These are phyloP conservation scores for Odontesthes bonariensis DNA, from an alignment of 2,113 vertebrate species.

Conservation along the genomic window DNA sequence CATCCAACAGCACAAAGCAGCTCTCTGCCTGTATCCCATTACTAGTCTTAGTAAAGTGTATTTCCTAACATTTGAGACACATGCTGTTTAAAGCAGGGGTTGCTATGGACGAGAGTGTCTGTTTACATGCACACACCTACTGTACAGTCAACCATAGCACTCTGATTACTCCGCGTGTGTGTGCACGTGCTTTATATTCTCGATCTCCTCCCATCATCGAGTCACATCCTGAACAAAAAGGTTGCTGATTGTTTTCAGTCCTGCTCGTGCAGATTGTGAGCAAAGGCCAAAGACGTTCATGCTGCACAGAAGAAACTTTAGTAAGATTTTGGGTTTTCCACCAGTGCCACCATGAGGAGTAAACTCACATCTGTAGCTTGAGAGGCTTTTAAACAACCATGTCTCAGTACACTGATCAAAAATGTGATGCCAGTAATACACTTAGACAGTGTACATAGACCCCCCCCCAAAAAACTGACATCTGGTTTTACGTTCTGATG, in stretches of 20 bases:
- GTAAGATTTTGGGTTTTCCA: too few species aligned
- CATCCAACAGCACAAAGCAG: slow-evolving; percentile 5
- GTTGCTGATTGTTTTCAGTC: not conserved
- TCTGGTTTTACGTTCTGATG: too few species aligned
- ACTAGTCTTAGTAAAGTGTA: slow-evolving; percentile 9
- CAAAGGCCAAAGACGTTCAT: too few species aligned
- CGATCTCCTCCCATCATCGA: slow-evolving; percentile 23
- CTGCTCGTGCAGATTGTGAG: accelerated
- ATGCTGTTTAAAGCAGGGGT: slow-evolving; percentile 19
- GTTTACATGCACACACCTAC: slow-evolving; percentile 24
- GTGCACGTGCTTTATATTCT: not conserved
- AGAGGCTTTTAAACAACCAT: too few species aligned
- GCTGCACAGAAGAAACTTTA: too few species aligned
- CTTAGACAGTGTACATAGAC: too few species aligned
- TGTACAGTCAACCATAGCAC: not conserved
- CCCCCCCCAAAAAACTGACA: too few species aligned
- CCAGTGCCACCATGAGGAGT: too few species aligned
- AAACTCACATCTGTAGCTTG: too few species aligned
- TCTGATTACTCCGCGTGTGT: slow-evolving; percentile 6
- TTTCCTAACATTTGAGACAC: slow-evolving; percentile 25
- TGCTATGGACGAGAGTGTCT: slow-evolving; percentile 29
- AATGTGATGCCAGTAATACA: too few species aligned
- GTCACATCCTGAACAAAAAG: slow-evolving; percentile 22
- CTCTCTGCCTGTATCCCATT: not conserved
- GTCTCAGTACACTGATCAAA: too few species aligned